These are phyloP conservation scores for Gila orcuttii DNA, from an alignment of 2,113 vertebrate species.

Conservation along the genomic window DNA sequence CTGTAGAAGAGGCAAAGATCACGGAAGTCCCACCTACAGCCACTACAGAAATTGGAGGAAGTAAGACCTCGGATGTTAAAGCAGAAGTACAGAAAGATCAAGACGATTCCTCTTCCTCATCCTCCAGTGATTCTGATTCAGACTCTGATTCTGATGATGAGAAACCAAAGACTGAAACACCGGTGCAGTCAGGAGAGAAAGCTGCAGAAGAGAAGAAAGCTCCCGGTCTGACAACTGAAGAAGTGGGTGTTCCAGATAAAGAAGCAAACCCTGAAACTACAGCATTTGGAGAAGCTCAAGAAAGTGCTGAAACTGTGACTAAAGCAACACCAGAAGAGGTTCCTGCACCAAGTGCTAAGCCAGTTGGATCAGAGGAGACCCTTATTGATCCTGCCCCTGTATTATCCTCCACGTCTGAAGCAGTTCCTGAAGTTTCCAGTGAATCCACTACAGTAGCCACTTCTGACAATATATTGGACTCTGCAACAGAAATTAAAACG, in stretches of 20 bases:
- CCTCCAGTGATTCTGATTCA: conserved; percentile 68
- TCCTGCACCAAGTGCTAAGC: neutral
- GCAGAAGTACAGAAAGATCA: conserved; percentile 42
- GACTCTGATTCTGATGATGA: conserved; percentile 67
- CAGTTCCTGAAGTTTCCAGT: conserved; percentile 10
- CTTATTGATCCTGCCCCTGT: conserved; percentile 52
- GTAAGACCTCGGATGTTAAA: neutral
- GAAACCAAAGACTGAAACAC: conserved; percentile 43
- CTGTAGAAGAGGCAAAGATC: neutral
- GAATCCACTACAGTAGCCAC: neutral
- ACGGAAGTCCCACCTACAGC: neutral
- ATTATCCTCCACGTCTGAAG: conserved; percentile 10
- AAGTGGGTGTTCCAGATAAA: neutral
- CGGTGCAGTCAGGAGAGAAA: conserved; percentile 24
- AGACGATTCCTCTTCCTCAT: conserved; percentile 60
- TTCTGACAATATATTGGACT: conserved; percentile 19
- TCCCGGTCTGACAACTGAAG: neutral
- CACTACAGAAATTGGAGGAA: neutral
- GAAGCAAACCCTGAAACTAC: neutral
- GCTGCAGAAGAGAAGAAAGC: conserved; percentile 19
- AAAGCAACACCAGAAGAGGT: conserved; percentile 21
- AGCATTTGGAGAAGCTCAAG: neutral
- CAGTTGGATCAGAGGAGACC: conserved; percentile 37
- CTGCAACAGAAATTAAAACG: conserved; percentile 19
- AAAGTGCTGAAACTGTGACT: conserved; percentile 25